A percentile compares a stretch with the other conserved stretches of the same genome.
Evolutionary conservation across 2,888 invertebrate species (phyloP).

Genomic region (Argyra leucocephala): DNA sequence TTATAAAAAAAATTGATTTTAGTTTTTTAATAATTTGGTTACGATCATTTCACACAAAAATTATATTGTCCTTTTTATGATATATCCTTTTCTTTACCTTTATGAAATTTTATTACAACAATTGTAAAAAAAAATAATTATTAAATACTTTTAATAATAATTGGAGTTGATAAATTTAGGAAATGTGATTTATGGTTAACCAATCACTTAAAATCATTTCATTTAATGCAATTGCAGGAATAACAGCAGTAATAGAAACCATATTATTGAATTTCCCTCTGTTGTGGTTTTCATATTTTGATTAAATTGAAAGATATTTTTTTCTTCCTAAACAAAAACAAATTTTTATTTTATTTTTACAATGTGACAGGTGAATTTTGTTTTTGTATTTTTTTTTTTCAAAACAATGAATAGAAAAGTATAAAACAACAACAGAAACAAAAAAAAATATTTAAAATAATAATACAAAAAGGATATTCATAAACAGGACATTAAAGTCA

Average conservation of each 20-base stretch:
- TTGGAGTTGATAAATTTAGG: neutral
- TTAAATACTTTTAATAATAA: neutral
- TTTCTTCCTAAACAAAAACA: no score
- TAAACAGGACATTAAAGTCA: neutral
- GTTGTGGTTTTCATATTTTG: neutral
- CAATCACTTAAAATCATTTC: neutral
- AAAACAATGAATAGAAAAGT: neutral
- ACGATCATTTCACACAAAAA: no score
- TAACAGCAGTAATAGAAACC: no score
- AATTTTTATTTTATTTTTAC: no score
- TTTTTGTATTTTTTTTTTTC: neutral
- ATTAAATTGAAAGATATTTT: neutral
- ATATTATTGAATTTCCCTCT: no score
- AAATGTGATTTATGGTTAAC: conserved; percentile 2
- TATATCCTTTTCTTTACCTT: no score
- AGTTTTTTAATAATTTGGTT: no score
- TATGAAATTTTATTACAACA: neutral
- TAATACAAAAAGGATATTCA: neutral
- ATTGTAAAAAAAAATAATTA: neutral
- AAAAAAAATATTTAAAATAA: neutral
- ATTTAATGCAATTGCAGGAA: no score
- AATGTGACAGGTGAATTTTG: neutral
- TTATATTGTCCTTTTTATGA: no score
- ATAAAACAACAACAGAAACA: neutral
- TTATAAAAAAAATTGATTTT: no score